Conservation (phyloP, 2,113 vertebrate species). For the Microcebus jonahi region DNA sequence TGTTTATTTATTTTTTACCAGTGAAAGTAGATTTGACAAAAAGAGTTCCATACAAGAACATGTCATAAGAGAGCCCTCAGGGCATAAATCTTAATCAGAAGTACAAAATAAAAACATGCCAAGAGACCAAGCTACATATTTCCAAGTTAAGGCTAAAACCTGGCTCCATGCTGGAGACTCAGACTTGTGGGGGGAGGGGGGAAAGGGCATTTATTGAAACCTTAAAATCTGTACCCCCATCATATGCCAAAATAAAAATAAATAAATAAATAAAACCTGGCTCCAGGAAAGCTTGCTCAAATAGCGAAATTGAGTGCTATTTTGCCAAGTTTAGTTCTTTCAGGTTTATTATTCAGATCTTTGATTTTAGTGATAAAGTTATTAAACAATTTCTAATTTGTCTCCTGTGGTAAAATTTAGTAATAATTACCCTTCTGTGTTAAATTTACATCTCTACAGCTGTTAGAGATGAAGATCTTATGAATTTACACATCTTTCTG, state of each 20-base stretch:
- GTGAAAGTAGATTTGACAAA: background rate
- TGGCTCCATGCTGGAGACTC: background rate
- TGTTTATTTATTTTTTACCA: slow-evolving; percentile 6
- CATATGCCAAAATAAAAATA: no score
- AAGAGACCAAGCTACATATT: background rate
- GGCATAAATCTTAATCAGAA: background rate
- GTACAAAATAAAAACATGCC: background rate
- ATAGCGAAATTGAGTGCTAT: background rate
- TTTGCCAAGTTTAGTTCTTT: slow-evolving; percentile 5
- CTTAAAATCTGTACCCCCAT: no score
- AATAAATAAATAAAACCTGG: background rate
- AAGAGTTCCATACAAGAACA: background rate
- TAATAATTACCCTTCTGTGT: background rate
- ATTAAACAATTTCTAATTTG: slow-evolving; percentile 3
- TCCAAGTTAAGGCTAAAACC: background rate
- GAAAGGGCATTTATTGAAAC: no score
- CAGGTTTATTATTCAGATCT: background rate
- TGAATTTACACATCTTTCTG: background rate
- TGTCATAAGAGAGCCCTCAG: background rate
- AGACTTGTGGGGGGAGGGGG: no score
- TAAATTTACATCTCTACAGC: background rate
- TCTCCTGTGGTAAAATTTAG: background rate
- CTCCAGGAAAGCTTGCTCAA: background rate
- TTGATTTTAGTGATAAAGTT: background rate
- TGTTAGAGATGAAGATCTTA: background rate